Percentiles rank a stretch among this genome's conserved stretches.
Conservation (phyloP, 2,888 invertebrate genomes). For the Carpatolechia fugitivella region DNA sequence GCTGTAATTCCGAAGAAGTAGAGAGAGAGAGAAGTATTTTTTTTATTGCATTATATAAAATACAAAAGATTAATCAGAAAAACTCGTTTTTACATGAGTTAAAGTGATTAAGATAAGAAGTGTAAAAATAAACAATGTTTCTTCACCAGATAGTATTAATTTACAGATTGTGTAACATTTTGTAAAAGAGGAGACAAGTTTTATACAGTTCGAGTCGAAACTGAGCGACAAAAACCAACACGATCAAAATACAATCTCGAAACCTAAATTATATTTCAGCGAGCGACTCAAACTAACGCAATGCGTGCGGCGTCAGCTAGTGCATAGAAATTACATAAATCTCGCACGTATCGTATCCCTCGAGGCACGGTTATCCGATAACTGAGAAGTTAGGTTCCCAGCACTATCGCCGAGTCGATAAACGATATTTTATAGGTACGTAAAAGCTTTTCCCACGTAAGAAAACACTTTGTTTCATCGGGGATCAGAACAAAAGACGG, state of each 20-base stretch:
- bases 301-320: background rate
- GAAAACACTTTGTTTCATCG: constrained; percentile 40
- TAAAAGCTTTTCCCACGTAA: constrained; percentile 54
- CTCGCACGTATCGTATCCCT: constrained; percentile 4
- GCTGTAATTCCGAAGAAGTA: too few species aligned
- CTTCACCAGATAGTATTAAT: too few species aligned
- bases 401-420: constrained; percentile 36
- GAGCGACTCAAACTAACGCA: background rate
- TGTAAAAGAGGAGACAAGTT: background rate
- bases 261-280: constrained; percentile 8
- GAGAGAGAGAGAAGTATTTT: too few species aligned
- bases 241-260: constrained; percentile 4
- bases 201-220: background rate
- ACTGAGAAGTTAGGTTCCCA: constrained; percentile 20
- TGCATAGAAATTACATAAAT: constrained; percentile 10
- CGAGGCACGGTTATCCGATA: constrained; percentile 5
- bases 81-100: too few species aligned
- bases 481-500: constrained; percentile 44
- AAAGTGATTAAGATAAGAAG: too few species aligned
- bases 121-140: too few species aligned
- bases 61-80: too few species aligned
- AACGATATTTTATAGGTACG: constrained; percentile 40
- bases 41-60: too few species aligned
- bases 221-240: background rate
- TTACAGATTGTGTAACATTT: background rate